Evolutionary conservation across 2,797 vertebrate species (phyloP).

Genomic region (Thamnophis elegans): DNA sequence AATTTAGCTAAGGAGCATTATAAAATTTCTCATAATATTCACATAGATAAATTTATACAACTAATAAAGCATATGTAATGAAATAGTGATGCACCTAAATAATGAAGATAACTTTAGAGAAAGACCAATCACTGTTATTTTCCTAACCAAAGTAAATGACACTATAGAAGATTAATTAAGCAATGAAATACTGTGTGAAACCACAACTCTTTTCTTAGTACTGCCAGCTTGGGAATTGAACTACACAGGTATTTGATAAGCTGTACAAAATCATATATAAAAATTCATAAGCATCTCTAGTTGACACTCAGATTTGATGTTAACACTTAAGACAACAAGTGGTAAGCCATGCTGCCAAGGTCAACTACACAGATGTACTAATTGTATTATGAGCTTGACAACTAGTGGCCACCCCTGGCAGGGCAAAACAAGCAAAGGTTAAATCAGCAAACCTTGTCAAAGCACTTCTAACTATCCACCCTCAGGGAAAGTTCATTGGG

Average conservation of each 20-base stretch:
- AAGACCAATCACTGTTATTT: accelerated
- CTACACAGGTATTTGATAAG: constrained; percentile 69
- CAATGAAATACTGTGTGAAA: constrained; percentile 63
- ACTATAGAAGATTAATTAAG: constrained; percentile 63
- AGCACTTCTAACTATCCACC: constrained; percentile 83
- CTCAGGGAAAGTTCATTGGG: constrained; percentile 70
- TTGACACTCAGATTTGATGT: constrained; percentile 75
- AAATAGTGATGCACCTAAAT: not conserved
- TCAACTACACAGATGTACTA: constrained; percentile 89
- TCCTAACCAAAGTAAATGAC: constrained; percentile 17
- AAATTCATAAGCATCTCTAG: constrained; percentile 66
- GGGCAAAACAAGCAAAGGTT: constrained; percentile 90
- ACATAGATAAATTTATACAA: not conserved
- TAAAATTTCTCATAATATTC: not conserved
- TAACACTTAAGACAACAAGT: constrained; percentile 81
- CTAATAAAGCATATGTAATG: not conserved
- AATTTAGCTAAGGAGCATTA: not conserved
- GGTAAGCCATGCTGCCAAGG: constrained; percentile 84
- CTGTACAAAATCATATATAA: constrained; percentile 49
- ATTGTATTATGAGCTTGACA: constrained; percentile 95
- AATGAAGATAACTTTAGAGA: not conserved
- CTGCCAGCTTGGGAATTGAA: constrained; percentile 64
- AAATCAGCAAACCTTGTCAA: constrained; percentile 90
- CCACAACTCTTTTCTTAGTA: constrained; percentile 49
- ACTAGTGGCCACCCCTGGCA: constrained; percentile 85